Evolutionary conservation across 2,113 vertebrate species (phyloP), one percentile per base, ranked within the genome.

Genomic region (Trichomycterus rosablanca): DNA sequence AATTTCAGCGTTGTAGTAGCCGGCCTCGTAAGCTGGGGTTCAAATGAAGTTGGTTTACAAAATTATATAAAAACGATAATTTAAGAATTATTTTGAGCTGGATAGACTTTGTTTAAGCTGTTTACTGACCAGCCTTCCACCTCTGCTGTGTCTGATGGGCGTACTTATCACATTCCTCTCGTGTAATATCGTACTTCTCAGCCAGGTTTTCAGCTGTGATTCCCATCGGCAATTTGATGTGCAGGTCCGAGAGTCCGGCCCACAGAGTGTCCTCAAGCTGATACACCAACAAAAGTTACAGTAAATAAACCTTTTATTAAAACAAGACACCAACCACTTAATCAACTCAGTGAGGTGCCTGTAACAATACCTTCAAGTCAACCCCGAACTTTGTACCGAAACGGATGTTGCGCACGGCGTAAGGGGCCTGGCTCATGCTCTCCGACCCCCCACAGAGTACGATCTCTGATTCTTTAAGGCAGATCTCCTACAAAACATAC

Each of bases 181-280:
- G 85, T 14, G 80, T 82, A 71, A 97, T 90, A 68, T 86, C 77
- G 67, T 96, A 84, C 57, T 97, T 90, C 7, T 71, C 87, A n/a
- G 94, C 94, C 67, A 99, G 88, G 56, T 97, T 99, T 77, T 99
- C 96, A 44, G 96, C 96, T 4, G 96, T 99, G 59, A 96, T 58
- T 20, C 82, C 96, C 96, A 99, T 99, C 0, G 93, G 82, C 3
- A 79, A 80, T 73, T 97, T 90, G 24, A 99, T 42, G 1, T 95
- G 87, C 0, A 77, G 74, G 55, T 99, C 96, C 0, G 89, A 97
- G 5, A 99, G 81, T 7, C 81, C 80, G 0, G 83, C 83, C 96
- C 96, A 99, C 76, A 99, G 19, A 0, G 85, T 84, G 74, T 99
- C 95, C 78, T 97, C 96, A 53, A 99, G 57, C 95, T 99, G 66